Percentiles rank a stretch among this genome's conserved stretches.
Conservation (phyloP, 2,797 vertebrate genomes). For the Rhinatrema bivittatum region DNA sequence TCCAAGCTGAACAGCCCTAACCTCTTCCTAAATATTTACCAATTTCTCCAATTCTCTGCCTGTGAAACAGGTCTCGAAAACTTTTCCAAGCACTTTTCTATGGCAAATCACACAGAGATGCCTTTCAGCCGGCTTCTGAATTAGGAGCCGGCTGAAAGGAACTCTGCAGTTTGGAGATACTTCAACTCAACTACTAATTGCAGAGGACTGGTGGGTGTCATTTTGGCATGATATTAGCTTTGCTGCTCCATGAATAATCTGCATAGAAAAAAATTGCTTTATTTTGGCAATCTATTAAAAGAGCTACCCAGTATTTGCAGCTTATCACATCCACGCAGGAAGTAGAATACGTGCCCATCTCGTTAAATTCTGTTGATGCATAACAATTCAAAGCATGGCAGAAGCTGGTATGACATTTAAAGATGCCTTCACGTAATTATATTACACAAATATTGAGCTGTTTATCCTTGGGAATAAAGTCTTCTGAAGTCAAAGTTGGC, state of each 20-base stretch:
- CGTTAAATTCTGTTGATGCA: slow-evolving; percentile 99
- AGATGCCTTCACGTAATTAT: slow-evolving; percentile 99
- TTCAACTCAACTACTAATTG: slow-evolving; percentile 71
- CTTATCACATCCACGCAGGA: slow-evolving; percentile 98
- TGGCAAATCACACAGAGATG: too few species aligned
- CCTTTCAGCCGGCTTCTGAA: too few species aligned
- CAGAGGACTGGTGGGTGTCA: slow-evolving; percentile 65
- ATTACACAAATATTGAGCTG: slow-evolving; percentile 98
- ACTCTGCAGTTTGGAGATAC: slow-evolving; percentile 63
- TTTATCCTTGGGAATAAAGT: slow-evolving; percentile 98
- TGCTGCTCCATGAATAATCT: slow-evolving; percentile 98
- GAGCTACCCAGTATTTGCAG: slow-evolving; percentile 95
- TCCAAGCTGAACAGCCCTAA: too few species aligned
- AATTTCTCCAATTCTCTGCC: too few species aligned
- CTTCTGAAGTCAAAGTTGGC: slow-evolving; percentile 98
- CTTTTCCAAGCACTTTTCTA: too few species aligned
- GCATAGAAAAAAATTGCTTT: slow-evolving; percentile 99
- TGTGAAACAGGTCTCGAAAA: too few species aligned
- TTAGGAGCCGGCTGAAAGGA: slow-evolving; percentile 41
- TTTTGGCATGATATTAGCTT: slow-evolving; percentile 84
- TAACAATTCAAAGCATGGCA: slow-evolving; percentile 99
- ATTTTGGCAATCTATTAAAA: slow-evolving; percentile 99
- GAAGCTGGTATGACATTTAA: slow-evolving; percentile 99
- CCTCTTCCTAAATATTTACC: too few species aligned
- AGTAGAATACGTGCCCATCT: slow-evolving; percentile 98